phyloP scores from a whole-genome alignment of 2,888 invertebrate genomes.

The Drosophila differens region DNA sequence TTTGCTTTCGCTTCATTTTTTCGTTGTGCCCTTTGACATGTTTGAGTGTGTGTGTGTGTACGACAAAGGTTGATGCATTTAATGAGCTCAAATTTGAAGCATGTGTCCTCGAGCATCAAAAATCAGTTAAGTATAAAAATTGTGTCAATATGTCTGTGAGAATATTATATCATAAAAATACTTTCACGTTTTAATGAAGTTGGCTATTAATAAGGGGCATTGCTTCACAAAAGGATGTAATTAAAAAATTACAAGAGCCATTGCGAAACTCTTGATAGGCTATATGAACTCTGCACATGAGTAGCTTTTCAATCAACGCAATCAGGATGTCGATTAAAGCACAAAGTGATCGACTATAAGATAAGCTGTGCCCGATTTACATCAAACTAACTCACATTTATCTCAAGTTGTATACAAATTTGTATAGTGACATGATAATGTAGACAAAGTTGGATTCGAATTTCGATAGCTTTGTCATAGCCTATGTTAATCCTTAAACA shows the following conservation, averaged over 20 bases:
- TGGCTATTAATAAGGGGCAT: not conserved
- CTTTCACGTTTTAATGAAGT: constrained; percentile 19
- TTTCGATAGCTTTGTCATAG: not conserved
- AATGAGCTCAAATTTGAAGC: constrained; percentile 72
- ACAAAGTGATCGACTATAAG: not conserved
- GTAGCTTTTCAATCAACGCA: not conserved
- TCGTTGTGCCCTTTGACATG: constrained; percentile 63
- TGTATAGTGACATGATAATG: not conserved
- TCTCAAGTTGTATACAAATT: too few species aligned
- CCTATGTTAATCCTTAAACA: too few species aligned
- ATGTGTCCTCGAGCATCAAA: constrained; percentile 52
- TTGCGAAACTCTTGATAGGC: not conserved
- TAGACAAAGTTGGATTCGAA: not conserved
- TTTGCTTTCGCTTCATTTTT: not conserved
- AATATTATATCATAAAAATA: constrained; percentile 13
- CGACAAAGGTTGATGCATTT: constrained; percentile 72
- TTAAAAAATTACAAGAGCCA: constrained; percentile 5
- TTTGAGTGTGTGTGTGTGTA: constrained; percentile 33
- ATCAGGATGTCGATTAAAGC: not conserved
- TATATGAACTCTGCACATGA: not conserved
- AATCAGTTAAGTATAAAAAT: constrained; percentile 46
- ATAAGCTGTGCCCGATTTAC: not conserved
- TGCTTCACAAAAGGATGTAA: not conserved
- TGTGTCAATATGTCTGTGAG: constrained; percentile 29
- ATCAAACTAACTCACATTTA: not conserved